Conservation (phyloP, 2,888 invertebrate species). For the Leptogaster cylindrica region DNA sequence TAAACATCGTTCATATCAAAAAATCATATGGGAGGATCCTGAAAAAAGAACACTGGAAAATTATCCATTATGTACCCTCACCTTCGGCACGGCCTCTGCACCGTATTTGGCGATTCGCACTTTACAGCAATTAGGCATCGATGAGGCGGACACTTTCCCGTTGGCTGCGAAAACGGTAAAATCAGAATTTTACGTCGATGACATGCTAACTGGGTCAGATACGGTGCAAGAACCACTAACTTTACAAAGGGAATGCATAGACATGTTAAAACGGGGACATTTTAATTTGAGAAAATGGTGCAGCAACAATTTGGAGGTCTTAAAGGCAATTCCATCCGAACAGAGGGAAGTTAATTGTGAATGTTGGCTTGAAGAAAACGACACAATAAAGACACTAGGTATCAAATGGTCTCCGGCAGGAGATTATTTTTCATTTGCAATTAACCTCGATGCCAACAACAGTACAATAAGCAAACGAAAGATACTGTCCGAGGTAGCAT, state of each 20-base stretch:
- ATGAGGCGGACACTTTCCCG: background rate
- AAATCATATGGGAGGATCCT: background rate
- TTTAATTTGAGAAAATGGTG: no score
- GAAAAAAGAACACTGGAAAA: background rate
- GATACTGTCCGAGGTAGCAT: conserved; percentile 9
- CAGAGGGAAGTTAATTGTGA: background rate
- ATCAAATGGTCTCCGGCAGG: background rate
- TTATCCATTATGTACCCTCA: background rate
- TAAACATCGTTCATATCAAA: background rate
- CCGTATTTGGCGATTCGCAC: conserved; percentile 12
- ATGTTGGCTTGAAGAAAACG: background rate
- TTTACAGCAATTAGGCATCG: background rate
- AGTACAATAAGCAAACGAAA: background rate
- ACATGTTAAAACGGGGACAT: background rate
- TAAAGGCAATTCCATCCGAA: background rate
- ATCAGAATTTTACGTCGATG: background rate
- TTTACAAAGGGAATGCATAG: background rate
- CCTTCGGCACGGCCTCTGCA: conserved; percentile 4
- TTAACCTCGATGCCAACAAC: background rate
- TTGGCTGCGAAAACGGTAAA: background rate
- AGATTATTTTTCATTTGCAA: background rate
- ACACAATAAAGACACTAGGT: background rate
- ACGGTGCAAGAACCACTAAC: background rate
- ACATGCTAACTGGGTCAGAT: background rate
- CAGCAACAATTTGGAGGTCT: background rate